phyloP scores from a whole-genome alignment of 1,140 invertebrate genomes.

The Eumeta japonica region DNA sequence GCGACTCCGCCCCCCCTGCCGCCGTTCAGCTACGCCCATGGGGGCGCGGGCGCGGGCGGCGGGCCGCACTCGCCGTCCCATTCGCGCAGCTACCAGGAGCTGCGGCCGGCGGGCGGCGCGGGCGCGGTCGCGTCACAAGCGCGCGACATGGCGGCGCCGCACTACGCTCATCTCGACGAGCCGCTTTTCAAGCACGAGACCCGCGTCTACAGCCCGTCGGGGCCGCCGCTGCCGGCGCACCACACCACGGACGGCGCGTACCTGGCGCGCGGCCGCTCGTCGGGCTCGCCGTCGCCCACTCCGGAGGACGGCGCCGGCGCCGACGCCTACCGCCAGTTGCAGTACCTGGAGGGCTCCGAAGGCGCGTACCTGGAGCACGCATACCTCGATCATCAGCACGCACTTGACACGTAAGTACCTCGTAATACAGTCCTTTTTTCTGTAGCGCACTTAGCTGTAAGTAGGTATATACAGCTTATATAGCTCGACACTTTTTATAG shows the following conservation, averaged over 20 bases:
- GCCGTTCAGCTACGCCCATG: conserved; percentile 34
- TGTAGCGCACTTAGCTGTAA: no score
- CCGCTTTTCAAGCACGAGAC: conserved; percentile 29
- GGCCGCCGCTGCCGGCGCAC: conserved; percentile 6
- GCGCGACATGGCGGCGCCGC: conserved; percentile 43
- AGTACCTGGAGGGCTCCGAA: no score
- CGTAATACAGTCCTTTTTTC: no score
- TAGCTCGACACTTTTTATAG: no score
- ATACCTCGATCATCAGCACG: conserved; percentile 34
- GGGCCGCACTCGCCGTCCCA: conserved; percentile 26
- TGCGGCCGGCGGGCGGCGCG: conserved; percentile 38
- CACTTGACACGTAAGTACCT: conserved; percentile 34
- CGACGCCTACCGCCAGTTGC: conserved; percentile 33
- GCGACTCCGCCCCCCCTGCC: conserved; percentile 33
- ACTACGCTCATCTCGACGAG: conserved; percentile 42
- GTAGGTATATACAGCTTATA: no score
- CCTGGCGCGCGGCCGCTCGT: no score
- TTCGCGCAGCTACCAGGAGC: conserved; percentile 42
- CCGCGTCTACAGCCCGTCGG: neutral
- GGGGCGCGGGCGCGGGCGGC: no score
- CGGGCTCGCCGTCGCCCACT: no score
- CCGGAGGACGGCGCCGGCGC: conserved; percentile 31
- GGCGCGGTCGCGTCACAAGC: conserved; percentile 33
- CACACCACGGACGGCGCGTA: conserved; percentile 31
- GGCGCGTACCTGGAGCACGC: no score